Evolutionary conservation across 2,888 invertebrate species (phyloP), one percentile per base, ranked within the genome.

Genomic region (Lacanobia oleracea): DNA sequence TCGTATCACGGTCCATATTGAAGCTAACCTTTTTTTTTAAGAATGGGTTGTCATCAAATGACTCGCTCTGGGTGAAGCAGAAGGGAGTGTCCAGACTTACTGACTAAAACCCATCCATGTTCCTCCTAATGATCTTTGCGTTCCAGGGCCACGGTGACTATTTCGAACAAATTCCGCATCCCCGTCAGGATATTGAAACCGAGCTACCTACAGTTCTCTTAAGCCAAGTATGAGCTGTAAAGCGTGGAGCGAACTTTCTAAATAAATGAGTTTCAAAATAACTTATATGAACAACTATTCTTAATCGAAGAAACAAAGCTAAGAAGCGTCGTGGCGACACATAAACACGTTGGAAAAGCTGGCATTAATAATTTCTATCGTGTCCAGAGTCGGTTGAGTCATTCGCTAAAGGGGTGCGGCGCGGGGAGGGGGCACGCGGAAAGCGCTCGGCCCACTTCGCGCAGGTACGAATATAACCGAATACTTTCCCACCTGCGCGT

Each of bases 401-500:
- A 94, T 72, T 75, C 72, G 79, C 74, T 68, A 60, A 56, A 59
- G 75, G 50, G 78, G 45, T 67, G 75, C 56, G 69, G 45, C 54
- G 74, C 61, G 69, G 82, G 80, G 72, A 73, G 85, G 87, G 83
- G 86, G 90, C 85, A 88, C 92, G 92, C 85, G 85, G 94, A 94
- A 94, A 94, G 89, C 91, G 87, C 85, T 92, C 93, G 94, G 86
- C 93, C 95, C 93, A 95, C 92, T 94, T 94, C 86, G 87, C 87
- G 85, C 93, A 93, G 92, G 94, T 93, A 95, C 94, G 88, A 91
- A 95, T 94, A 94, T 95, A 95, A 93, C 92, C 89, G 93, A 94
- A 95, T 94, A 94, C 90, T 93, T 92, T 89, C 91, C 94, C 94
- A 95, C 95, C 95, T 95, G 93, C 92, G 89, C 80, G 74, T 33